These are phyloP conservation scores for Eugnorisma glareosa DNA, from an alignment of 2,888 invertebrate species.

Conservation along the genomic window DNA sequence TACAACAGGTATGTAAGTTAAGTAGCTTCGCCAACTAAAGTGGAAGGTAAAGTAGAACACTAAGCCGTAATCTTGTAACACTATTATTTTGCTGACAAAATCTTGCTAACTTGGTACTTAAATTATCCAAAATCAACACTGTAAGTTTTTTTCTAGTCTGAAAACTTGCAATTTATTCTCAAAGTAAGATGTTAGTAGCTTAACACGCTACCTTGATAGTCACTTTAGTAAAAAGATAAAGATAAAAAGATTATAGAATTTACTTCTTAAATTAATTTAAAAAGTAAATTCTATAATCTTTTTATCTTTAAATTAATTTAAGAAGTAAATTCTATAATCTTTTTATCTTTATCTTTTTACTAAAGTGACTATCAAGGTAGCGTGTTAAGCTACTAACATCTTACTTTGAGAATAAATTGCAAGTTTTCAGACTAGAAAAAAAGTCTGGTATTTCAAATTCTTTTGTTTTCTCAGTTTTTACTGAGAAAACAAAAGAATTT, in stretches of 20 bases:
- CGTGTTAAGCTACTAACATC: background rate
- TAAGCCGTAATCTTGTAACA: conserved; percentile 10
- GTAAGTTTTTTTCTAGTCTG: background rate
- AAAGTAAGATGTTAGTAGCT: background rate
- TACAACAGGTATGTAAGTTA: conserved; percentile 13
- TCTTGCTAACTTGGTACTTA: background rate
- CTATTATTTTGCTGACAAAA: background rate
- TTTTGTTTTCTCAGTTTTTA: no score
- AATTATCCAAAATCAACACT: background rate
- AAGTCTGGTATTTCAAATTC: no score
- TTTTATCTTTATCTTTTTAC: background rate
- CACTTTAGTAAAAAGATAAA: background rate
- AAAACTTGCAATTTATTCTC: no score
- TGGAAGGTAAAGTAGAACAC: conserved; percentile 7
- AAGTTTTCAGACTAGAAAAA: background rate
- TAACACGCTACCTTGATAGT: background rate
- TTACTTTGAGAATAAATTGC: background rate
- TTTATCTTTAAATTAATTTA: no score
- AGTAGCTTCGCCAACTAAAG: conserved; percentile 9
- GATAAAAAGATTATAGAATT: background rate
- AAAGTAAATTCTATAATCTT: background rate
- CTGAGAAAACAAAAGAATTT: background rate
- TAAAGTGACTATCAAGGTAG: background rate
- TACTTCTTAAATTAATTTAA: background rate
- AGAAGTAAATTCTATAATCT: no score